Evolutionary conservation across 1,140 invertebrate species (phyloP).

Genomic region (Tetramorium alpestre): DNA sequence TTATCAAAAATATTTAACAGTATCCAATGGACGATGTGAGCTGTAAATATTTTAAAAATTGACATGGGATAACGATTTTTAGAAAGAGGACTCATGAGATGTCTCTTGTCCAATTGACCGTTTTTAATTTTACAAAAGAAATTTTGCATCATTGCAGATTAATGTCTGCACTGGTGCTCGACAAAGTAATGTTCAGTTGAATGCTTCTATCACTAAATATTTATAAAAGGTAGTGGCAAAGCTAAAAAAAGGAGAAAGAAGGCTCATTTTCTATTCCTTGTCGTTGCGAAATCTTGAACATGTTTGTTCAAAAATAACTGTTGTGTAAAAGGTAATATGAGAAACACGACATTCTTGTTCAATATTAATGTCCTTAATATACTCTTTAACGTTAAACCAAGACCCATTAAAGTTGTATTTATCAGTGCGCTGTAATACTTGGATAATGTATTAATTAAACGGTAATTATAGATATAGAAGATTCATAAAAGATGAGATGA

Average conservation of each 20-base stretch:
- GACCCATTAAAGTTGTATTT: background rate
- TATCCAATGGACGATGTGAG: background rate
- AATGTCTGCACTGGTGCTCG: constrained; percentile 63
- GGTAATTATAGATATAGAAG: background rate
- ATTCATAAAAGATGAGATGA: background rate
- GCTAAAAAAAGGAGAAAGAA: constrained; percentile 19
- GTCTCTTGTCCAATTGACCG: constrained; percentile 77
- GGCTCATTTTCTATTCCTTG: background rate
- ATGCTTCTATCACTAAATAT: constrained; percentile 53
- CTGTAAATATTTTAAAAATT: background rate
- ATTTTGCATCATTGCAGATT: constrained; percentile 66
- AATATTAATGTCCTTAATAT: no score
- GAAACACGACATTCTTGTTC: background rate
- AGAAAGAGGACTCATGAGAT: constrained; percentile 59
- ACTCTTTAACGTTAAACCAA: background rate
- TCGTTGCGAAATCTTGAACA: background rate
- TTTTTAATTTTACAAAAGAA: constrained; percentile 77
- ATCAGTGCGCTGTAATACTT: background rate
- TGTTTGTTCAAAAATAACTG: constrained; percentile 17
- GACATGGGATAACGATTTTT: background rate
- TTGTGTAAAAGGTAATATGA: background rate
- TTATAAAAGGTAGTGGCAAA: constrained; percentile 29
- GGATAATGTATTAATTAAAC: background rate
- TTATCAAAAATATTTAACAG: background rate
- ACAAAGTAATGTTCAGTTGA: constrained; percentile 77